Conservation (phyloP, 2,113 vertebrate genomes). For the Centropus unirufus region DNA sequence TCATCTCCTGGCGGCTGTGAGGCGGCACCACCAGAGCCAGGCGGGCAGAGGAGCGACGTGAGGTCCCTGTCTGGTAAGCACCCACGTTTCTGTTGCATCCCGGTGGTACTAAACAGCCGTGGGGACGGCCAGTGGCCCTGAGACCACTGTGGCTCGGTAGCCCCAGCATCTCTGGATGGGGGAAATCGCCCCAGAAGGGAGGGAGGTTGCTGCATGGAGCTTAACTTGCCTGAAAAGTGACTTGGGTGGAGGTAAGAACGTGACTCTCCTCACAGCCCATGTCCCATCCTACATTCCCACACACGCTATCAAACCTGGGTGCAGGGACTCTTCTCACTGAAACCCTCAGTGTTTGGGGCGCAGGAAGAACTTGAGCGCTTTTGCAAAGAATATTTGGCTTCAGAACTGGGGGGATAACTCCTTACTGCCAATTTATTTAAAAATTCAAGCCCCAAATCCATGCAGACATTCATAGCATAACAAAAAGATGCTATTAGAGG, state of each 20-base stretch:
- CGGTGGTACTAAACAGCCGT: neutral
- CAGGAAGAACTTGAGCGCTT: neutral
- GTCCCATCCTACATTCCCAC: neutral
- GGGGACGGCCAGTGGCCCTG: neutral
- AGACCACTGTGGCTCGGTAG: neutral
- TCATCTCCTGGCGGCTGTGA: neutral
- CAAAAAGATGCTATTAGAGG: neutral
- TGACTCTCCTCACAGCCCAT: neutral
- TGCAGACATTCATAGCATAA: neutral
- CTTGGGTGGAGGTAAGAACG: neutral
- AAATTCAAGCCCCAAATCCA: neutral
- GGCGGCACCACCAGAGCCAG: neutral
- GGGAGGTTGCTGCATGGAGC: neutral
- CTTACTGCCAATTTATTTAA: neutral
- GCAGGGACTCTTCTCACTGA: too few species aligned
- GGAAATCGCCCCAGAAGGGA: too few species aligned
- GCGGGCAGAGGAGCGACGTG: accelerated
- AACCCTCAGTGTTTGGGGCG: accelerated
- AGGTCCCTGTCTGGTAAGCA: neutral
- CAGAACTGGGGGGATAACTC: neutral
- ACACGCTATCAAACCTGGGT: neutral
- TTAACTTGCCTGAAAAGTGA: neutral
- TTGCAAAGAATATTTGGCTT: neutral
- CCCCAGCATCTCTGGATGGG: accelerated
- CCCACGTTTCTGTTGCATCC: neutral